phyloP scores from a whole-genome alignment of 2,888 invertebrate species.

The Amiota minor region DNA sequence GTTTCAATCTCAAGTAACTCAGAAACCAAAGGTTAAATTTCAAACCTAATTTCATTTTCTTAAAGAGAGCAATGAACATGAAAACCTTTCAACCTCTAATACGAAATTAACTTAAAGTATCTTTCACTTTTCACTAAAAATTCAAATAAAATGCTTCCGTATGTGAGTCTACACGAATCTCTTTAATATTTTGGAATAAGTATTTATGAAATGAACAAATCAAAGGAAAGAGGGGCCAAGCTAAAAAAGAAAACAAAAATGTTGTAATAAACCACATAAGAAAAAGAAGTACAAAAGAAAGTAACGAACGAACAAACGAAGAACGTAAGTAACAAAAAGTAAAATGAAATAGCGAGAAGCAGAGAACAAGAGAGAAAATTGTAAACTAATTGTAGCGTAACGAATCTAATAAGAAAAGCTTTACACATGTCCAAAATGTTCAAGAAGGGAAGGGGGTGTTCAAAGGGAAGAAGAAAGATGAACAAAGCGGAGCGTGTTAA shows the following conservation, averaged over 20 bases:
- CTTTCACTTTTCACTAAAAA: background rate
- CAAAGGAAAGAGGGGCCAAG: no score
- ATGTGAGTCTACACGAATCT: no score
- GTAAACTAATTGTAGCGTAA: slow-evolving; percentile 32
- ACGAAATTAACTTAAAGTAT: no score
- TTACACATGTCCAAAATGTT: background rate
- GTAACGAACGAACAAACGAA: background rate
- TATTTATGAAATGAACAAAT: no score
- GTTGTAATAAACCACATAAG: slow-evolving; percentile 19
- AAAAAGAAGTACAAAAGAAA: background rate
- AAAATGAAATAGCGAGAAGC: background rate
- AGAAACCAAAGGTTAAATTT: background rate
- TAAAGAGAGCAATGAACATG: background rate
- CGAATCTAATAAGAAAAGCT: slow-evolving; percentile 20
- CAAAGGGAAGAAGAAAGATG: no score
- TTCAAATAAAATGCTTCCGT: background rate
- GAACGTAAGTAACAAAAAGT: background rate
- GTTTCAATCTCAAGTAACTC: background rate
- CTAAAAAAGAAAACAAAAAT: slow-evolving; percentile 1
- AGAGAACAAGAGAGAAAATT: slow-evolving; percentile 5
- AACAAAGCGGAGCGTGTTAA: background rate
- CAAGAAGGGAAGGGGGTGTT: no score
- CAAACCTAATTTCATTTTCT: background rate
- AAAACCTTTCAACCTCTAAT: no score
- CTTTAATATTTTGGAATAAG: no score